Conservation (phyloP, 2,113 vertebrate genomes). For the Poeciliopsis occidentalis region DNA sequence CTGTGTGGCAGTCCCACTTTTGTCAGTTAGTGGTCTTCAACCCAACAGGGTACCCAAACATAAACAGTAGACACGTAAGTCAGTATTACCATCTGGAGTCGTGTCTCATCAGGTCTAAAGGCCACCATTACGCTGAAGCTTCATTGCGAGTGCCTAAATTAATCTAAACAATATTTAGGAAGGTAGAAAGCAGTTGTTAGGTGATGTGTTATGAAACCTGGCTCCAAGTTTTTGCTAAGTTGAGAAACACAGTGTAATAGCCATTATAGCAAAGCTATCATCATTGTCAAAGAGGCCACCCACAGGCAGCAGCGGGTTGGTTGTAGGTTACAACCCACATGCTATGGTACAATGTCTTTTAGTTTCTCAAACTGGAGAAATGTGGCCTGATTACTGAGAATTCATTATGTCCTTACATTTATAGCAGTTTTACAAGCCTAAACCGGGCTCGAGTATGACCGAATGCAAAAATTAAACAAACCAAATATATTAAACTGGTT, state of each 20-base stretch:
- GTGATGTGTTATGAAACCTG: conserved; percentile 44
- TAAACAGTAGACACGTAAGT: conserved; percentile 8
- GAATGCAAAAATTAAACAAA: neutral
- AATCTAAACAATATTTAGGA: conserved; percentile 64
- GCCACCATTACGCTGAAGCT: conserved; percentile 56
- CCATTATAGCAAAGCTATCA: conserved; percentile 48
- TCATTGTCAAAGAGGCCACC: conserved; percentile 60
- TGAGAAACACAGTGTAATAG: conserved; percentile 46
- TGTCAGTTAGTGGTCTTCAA: conserved; percentile 43
- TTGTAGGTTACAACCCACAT: conserved; percentile 2
- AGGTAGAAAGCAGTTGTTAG: conserved; percentile 60
- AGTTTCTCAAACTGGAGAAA: neutral
- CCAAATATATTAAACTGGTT: neutral
- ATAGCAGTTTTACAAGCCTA: neutral
- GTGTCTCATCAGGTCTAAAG: conserved; percentile 48
- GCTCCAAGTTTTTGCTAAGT: conserved; percentile 49
- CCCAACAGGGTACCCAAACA: conserved; percentile 6
- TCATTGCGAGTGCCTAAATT: conserved; percentile 34
- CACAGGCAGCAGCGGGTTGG: conserved; percentile 35
- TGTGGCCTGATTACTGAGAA: neutral
- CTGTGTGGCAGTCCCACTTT: conserved; percentile 9
- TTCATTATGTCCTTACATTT: neutral
- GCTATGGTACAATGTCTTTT: neutral
- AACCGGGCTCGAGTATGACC: neutral
- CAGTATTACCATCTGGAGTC: conserved; percentile 30